phyloP scores from a whole-genome alignment of 2,888 invertebrate species.

The Cyclophora albipunctata region DNA sequence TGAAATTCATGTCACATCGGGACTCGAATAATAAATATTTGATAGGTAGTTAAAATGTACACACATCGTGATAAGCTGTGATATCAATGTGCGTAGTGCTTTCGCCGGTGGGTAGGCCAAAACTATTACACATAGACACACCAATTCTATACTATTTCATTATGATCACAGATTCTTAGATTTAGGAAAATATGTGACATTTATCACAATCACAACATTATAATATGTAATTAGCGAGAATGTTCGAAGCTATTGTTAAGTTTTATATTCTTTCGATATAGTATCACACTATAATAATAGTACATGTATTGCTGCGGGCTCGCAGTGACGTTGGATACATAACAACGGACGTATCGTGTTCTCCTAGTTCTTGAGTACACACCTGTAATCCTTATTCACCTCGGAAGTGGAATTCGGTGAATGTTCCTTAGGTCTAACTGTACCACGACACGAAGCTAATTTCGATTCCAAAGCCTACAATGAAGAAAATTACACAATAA shows the following conservation, averaged over 20 bases:
- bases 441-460: conserved; percentile 78
- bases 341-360: conserved; percentile 8
- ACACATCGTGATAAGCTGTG: too few species aligned
- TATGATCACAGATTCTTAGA: conserved; percentile 66
- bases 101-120: conserved; percentile 57
- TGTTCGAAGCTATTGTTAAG: conserved; percentile 32
- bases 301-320: conserved; percentile 22
- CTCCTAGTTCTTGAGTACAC: conserved; percentile 69
- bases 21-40: neutral
- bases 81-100: too few species aligned
- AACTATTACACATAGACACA: conserved; percentile 36
- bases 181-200: conserved; percentile 60
- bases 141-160: conserved; percentile 50
- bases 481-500: conserved; percentile 67
- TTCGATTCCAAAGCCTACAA: conserved; percentile 82
- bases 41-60: neutral
- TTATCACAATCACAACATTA: conserved; percentile 42
- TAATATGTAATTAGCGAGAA: conserved; percentile 37
- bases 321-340: conserved; percentile 12
- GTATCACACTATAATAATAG: conserved; percentile 36
- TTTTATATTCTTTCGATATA: conserved; percentile 32
- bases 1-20: conserved; percentile 3
- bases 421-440: conserved; percentile 73
- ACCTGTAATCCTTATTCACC: conserved; percentile 75
- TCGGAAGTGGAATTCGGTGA: conserved; percentile 67